phyloP scores from a whole-genome alignment of 2,797 vertebrate species.

The Etheostoma perlongum region DNA sequence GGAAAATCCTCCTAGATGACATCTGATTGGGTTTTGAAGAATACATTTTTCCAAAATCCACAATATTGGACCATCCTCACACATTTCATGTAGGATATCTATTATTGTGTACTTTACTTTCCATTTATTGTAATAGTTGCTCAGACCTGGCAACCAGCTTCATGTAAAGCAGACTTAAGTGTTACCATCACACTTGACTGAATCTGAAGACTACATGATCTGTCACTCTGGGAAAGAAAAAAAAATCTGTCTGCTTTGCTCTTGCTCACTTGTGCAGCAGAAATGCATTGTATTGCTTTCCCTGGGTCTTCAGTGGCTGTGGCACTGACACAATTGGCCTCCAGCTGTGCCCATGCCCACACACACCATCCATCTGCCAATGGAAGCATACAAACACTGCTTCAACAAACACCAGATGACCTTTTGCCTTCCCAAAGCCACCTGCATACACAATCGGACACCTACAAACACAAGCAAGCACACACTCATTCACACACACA shows the following conservation, averaged over 20 bases:
- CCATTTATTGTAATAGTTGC: conserved; percentile 11
- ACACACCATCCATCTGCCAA: conserved; percentile 64
- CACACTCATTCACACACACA: conserved; percentile 31
- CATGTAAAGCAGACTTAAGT: conserved; percentile 14
- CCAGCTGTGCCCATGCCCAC: conserved; percentile 55
- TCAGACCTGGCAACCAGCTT: conserved; percentile 5
- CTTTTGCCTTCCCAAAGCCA: conserved; percentile 64
- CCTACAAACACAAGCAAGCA: conserved; percentile 50
- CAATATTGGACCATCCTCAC: conserved; percentile 3
- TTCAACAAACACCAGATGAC: conserved; percentile 64
- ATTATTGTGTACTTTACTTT: conserved; percentile 25
- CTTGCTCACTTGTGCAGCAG: conserved; percentile 28
- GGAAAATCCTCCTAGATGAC: conserved; percentile 50
- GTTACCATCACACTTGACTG: conserved; percentile 14
- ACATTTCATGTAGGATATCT: conserved; percentile 19
- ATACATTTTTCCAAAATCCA: conserved; percentile 43
- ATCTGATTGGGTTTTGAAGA: conserved; percentile 59
- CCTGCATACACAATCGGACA: conserved; percentile 64
- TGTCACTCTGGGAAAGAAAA: conserved; percentile 20
- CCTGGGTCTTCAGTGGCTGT: conserved; percentile 6
- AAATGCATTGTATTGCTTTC: conserved; percentile 12
- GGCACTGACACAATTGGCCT: conserved; percentile 38
- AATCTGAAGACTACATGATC: conserved; percentile 15
- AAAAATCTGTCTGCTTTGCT: conserved; percentile 13
- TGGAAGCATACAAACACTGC: conserved; percentile 59